These are phyloP conservation scores for Centruroides vittatus DNA, from an alignment of 1,140 invertebrate genomes.

Conservation along the genomic window DNA sequence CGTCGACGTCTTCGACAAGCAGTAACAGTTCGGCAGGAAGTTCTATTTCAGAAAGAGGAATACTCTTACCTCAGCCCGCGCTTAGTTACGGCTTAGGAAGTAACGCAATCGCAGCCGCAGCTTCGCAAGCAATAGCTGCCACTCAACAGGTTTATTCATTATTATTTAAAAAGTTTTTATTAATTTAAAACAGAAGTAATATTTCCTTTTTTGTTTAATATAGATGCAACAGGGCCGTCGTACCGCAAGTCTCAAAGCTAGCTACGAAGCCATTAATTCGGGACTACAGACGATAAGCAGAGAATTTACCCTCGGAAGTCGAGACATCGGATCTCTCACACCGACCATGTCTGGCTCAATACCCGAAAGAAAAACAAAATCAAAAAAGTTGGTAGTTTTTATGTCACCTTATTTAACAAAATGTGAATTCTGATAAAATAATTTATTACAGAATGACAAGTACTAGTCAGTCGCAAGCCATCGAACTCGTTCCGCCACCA, in stretches of 20 bases:
- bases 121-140: conserved; percentile 88
- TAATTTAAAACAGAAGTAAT: too few species aligned
- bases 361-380: conserved; percentile 11
- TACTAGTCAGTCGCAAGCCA: background rate
- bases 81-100: conserved; percentile 48
- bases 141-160: conserved; percentile 60
- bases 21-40: conserved; percentile 5
- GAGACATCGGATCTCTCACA: conserved; percentile 14
- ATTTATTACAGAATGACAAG: background rate
- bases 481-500: background rate
- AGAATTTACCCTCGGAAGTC: conserved; percentile 16
- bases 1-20: conserved; percentile 22
- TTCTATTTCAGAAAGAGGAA: conserved; percentile 20
- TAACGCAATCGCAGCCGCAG: conserved; percentile 83
- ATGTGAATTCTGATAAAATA: background rate
- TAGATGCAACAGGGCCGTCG: conserved; percentile 84
- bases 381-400: conserved; percentile 3
- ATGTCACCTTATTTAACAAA: background rate
- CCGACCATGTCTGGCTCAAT: conserved; percentile 3
- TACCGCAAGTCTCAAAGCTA: conserved; percentile 87
- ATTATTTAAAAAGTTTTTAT: too few species aligned
- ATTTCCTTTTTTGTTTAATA: background rate
- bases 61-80: conserved; percentile 23
- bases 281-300: conserved; percentile 16
- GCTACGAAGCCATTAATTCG: conserved; percentile 62